Percentiles rank a stretch among this genome's conserved stretches.
Evolutionary conservation across 2,888 invertebrate genomes (phyloP).

Genomic region (Tortrix viridana): DNA sequence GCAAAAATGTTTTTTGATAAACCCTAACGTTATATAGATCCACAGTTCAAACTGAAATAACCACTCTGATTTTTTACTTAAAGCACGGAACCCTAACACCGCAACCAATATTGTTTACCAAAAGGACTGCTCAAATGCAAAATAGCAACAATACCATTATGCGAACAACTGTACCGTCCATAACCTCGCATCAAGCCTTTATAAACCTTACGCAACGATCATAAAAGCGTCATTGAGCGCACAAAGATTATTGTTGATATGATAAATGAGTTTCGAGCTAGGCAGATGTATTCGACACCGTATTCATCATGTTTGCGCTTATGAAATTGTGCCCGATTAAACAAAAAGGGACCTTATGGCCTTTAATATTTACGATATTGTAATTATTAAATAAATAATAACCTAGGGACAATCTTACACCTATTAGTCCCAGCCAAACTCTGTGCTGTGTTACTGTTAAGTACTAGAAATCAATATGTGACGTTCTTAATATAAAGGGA

Average conservation of each 20-base stretch:
- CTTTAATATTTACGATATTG: too few relatives aligned
- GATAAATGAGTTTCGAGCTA: slow-evolving; percentile 36
- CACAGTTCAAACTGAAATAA: background rate
- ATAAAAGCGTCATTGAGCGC: background rate
- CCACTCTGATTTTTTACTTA: background rate
- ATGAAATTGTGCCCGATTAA: background rate
- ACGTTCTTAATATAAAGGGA: too few relatives aligned
- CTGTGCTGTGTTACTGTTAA: too few relatives aligned
- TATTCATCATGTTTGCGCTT: slow-evolving; percentile 33
- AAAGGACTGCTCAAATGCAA: slow-evolving; percentile 33
- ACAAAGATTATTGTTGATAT: background rate
- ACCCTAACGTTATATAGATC: too few relatives aligned
- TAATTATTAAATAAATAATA: too few relatives aligned
- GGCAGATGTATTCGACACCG: slow-evolving; percentile 34
- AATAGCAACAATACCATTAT: slow-evolving; percentile 37
- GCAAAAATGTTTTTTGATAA: too few relatives aligned
- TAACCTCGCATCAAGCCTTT: background rate
- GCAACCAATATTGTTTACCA: slow-evolving; percentile 35
- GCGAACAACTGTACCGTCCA: slow-evolving; percentile 20
- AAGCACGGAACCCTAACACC: slow-evolving; percentile 14
- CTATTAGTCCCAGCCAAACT: too few relatives aligned
- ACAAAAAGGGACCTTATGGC: too few relatives aligned
- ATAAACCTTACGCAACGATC: background rate
- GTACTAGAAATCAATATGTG: too few relatives aligned
- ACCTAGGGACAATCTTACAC: too few relatives aligned